Evolutionary conservation across 2,888 invertebrate species (phyloP), one percentile per base, ranked within the genome.

Genomic region (Smittia aterrima): DNA sequence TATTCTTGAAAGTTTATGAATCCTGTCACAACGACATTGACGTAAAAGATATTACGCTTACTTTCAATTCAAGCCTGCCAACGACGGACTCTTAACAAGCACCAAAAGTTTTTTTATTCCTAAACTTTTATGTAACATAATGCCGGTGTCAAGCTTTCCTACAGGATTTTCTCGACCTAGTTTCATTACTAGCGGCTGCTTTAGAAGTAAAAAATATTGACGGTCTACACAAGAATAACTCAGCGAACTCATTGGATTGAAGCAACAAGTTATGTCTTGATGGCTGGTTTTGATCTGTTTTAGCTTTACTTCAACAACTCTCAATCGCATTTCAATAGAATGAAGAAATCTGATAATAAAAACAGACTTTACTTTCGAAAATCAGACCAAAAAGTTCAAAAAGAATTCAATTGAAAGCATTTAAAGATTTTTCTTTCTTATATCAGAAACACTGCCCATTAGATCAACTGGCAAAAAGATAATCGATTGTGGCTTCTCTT

Each of bases 301-400:
- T 9, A 38, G 6, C 40, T 66, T 38, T 38, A 0, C n/a, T 40
- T 38, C 13, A 11, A 20, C n/a, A 38, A 38, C 6, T 38, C 38
- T 4, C 9, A 38, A 7, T 38, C 9, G 38, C 47, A 32, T 32
- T 32, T 32, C 32, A n/a, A 77, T 86, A 53, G 79, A 85, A 2
- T 81, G 85, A 16, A 86, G 87, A 16, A 87, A 87, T 79, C 78
- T 87, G 66, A 82, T 84, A 0, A 84, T 87, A 7, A 85, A 84
- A 77, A 81, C 83, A 0, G 87, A 87, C 79, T 83, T 85, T 76
- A 83, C 86, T 66, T 86, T 83, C 78, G 84, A 81, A 16, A 78
- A 47, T n/a, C 47, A 47, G 47, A 9, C 9, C 4, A 38, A 4
- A n/a, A n/a, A n/a, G n/a, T n/a, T n/a, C n/a, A n/a, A n/a, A n/a